Percentiles rank a stretch among this genome's conserved stretches.
Evolutionary conservation across 1,140 invertebrate genomes (phyloP).

Genomic region (Ganaspis sp.): DNA sequence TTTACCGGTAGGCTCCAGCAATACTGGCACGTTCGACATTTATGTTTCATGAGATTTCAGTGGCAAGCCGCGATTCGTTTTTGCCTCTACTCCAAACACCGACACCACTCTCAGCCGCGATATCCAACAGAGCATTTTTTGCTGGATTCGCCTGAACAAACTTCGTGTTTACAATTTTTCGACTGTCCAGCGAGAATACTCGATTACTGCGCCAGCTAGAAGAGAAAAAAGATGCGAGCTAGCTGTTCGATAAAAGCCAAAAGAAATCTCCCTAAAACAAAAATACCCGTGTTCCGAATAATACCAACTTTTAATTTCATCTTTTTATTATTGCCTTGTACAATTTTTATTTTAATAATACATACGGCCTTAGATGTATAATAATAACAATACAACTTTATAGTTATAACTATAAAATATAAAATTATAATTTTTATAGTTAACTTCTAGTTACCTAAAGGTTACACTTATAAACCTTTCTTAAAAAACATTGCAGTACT

Average conservation of each 20-base stretch:
- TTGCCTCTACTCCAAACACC: conserved; percentile 23
- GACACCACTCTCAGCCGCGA: background rate
- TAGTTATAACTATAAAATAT: too few species aligned
- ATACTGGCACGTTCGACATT: conserved; percentile 57
- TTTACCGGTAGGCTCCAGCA: conserved; percentile 51
- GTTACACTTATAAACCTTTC: too few species aligned
- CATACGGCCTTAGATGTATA: too few species aligned
- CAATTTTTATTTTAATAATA: background rate
- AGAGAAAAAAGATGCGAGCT: background rate
- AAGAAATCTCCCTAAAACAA: background rate
- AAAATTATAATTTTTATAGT: too few species aligned
- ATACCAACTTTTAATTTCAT: background rate
- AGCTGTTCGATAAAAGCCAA: background rate
- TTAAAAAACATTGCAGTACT: too few species aligned
- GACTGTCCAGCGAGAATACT: conserved; percentile 23
- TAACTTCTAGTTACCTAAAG: too few species aligned
- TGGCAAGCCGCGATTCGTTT: conserved; percentile 56
- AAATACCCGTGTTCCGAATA: conserved; percentile 11
- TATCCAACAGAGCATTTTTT: conserved; percentile 11
- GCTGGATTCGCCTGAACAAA: background rate
- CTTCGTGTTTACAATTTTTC: conserved; percentile 27
- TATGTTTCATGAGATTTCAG: conserved; percentile 60
- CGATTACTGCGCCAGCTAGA: background rate
- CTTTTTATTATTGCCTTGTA: background rate
- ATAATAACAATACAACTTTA: too few species aligned